phyloP scores from a whole-genome alignment of 2,797 vertebrate species.

The Sebastes ruberrimus region DNA sequence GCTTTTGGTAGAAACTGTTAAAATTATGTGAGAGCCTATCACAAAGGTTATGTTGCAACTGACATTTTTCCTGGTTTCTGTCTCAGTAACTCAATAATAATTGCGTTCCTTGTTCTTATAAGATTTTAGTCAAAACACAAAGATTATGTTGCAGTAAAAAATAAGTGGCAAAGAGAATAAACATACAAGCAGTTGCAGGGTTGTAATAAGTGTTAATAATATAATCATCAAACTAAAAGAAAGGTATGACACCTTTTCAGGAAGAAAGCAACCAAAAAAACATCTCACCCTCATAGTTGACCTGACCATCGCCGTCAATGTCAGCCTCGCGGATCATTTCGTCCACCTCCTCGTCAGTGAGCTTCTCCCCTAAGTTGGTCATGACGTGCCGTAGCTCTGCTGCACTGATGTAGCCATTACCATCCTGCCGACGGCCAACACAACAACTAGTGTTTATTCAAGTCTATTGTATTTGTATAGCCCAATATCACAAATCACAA shows the following conservation, averaged over 20 bases:
- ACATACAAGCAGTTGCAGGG: background rate
- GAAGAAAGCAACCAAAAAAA: background rate
- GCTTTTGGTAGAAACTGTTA: background rate
- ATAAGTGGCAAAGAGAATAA: background rate
- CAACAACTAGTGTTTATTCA: background rate
- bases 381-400: constrained; percentile 92
- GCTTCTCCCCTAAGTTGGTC: constrained; percentile 93
- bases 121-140: background rate
- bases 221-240: background rate
- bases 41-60: background rate
- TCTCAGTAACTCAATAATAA: background rate
- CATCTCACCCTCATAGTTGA: constrained; percentile 91
- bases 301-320: constrained; percentile 91
- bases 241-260: background rate
- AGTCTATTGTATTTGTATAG: too few relatives aligned
- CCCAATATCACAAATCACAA: too few relatives aligned
- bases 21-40: background rate
- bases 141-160: background rate
- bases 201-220: background rate
- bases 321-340: constrained; percentile 94
- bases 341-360: constrained; percentile 91
- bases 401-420: constrained; percentile 92
- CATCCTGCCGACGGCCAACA: constrained; percentile 77
- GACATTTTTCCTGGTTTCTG: background rate
- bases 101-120: background rate